These are phyloP conservation scores for Trichogramma evanescens DNA, from an alignment of 2,888 invertebrate genomes.

Conservation along the genomic window DNA sequence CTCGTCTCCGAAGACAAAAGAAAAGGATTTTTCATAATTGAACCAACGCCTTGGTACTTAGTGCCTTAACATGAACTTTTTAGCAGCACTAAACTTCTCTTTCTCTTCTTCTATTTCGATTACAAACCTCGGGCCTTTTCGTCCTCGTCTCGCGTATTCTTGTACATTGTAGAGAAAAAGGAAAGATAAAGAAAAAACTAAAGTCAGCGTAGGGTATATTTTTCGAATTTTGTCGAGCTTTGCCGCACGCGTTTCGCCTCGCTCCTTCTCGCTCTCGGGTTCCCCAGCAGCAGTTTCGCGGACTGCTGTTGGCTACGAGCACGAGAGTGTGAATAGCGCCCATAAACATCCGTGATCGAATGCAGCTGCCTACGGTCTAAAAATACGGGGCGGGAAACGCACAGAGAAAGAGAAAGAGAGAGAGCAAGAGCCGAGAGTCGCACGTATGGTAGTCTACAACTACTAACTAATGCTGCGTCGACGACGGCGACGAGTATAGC, in stretches of 20 bases:
- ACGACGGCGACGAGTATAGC: background rate
- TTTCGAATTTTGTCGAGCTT: too few species aligned
- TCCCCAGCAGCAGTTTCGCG: too few species aligned
- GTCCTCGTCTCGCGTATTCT: background rate
- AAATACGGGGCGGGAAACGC: too few species aligned
- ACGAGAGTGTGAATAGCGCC: too few species aligned
- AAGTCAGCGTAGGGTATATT: too few species aligned
- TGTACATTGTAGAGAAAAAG: background rate
- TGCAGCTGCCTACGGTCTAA: too few species aligned
- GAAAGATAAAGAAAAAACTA: too few species aligned
- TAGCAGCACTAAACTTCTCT: slow-evolving; percentile 10
- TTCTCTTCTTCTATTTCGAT: background rate
- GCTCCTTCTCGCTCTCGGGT: background rate
- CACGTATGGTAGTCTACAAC: too few species aligned
- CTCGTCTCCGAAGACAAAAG: background rate
- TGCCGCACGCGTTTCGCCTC: background rate
- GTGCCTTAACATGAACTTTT: slow-evolving; percentile 26
- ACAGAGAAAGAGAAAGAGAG: too few species aligned
- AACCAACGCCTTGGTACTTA: slow-evolving; percentile 26
- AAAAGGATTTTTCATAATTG: slow-evolving; percentile 4
- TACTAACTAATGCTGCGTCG: background rate
- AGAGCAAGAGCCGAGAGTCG: too few species aligned
- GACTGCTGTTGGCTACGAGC: too few species aligned
- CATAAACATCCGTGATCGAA: too few species aligned
- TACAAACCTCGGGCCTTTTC: background rate